A percentile compares a stretch with the other conserved stretches of the same genome.
Evolutionary conservation across 2,888 invertebrate genomes (phyloP).

Genomic region (Amphipyra berbera): DNA sequence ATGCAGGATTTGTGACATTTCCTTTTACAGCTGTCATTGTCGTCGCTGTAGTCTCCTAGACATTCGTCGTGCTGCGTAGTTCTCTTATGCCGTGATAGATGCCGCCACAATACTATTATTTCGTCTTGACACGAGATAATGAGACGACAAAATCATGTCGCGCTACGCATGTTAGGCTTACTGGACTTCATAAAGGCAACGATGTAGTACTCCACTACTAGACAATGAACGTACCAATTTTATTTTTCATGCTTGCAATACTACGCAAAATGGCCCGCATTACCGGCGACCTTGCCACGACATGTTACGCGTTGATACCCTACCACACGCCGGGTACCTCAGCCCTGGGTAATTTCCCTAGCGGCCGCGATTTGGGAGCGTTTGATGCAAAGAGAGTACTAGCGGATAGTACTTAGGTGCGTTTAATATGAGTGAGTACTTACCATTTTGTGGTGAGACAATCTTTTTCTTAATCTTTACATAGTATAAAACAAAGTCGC

Average conservation of each 20-base stretch:
- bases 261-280: conserved; percentile 21
- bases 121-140: too few relatives aligned
- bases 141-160: too few relatives aligned
- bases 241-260: conserved; percentile 24
- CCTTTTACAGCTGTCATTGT: too few relatives aligned
- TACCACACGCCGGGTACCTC: conserved; percentile 42
- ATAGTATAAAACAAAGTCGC: too few relatives aligned
- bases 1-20: too few relatives aligned
- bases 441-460: neutral
- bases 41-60: too few relatives aligned
- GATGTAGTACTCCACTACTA: neutral
- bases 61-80: too few relatives aligned
- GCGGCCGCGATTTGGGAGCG: conserved; percentile 51
- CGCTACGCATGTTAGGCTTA: too few relatives aligned
- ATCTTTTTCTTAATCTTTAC: too few relatives aligned
- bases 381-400: conserved; percentile 28
- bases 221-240: conserved; percentile 11
- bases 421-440: neutral
- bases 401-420: neutral
- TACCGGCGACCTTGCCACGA: conserved; percentile 49
- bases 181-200: too few relatives aligned
- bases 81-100: too few relatives aligned
- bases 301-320: conserved; percentile 46
- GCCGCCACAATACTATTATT: too few relatives aligned
- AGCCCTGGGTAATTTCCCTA: conserved; percentile 59